Evolutionary conservation across 2,797 vertebrate species (phyloP), one percentile per base, ranked within the genome.

Genomic region (Sebastolobus alascanus): DNA sequence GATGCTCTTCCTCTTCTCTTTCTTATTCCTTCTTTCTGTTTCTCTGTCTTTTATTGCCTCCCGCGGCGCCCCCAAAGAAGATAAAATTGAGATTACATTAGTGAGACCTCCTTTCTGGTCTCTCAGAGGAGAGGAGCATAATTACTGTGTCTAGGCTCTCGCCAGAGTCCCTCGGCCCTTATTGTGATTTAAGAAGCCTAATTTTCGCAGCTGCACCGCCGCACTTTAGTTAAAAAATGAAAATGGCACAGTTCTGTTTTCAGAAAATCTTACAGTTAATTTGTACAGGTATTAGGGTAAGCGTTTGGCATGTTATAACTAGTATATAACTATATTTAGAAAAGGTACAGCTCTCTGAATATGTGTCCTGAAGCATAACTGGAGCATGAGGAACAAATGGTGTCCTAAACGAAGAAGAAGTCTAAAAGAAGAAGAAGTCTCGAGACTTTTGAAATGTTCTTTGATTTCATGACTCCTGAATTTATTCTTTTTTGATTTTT

Each of bases 71-170:
- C 68, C 71, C 67, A 35, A 73, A 86, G 86, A 85, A 80, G 77
- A 81, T 82, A 79, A 79, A 84, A 82, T 77, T 84, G 73, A 88
- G 89, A 93, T 92, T 88, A 85, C 78, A 89, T 92, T 92, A 91
- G 83, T 77, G 69, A 89, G 85, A 82, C 72, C 85, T 87, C 77
- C 72, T 88, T 89, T 88, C 83, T 85, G 80, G 80, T 85, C 75
- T 87, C 87, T 90, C 87, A 68, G 69, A 63, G 86, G 84, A 85
- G 70, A 71, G 68, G 71, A 85, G 83, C 46, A 68, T 93, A 92
- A 93, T 92, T 92, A 90, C 87, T 80, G 68, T 38, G 85, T 77
- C 87, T 92, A 80, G 85, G 81, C 71, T 65, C 73, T 68, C 18
- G 66, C 82, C 81, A 76, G 64, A 86, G 73, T 87, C 84, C 66